phyloP scores from a whole-genome alignment of 2,888 invertebrate genomes.

The Tubulanus polymorphus region DNA sequence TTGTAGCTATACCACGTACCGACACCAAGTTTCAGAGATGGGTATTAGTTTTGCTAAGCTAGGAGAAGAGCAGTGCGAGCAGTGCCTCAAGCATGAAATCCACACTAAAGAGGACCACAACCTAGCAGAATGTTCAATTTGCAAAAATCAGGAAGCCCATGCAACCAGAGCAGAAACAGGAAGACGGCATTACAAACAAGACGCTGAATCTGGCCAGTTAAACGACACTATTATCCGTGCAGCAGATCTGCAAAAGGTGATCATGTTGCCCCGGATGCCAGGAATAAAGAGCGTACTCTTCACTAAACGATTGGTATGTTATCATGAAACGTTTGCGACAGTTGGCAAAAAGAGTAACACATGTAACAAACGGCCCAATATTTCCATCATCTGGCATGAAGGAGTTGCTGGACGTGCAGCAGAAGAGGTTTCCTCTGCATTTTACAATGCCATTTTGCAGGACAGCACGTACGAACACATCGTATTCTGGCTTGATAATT shows the following conservation, averaged over 20 bases:
- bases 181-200: background rate
- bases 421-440: conserved; percentile 15
- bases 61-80: conserved; percentile 17
- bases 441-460: conserved; percentile 4
- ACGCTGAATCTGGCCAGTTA: background rate
- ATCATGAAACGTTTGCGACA: conserved; percentile 11
- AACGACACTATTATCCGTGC: conserved; percentile 8
- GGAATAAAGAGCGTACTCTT: conserved; percentile 12
- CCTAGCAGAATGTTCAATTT: conserved; percentile 8
- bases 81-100: conserved; percentile 6
- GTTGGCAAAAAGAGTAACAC: conserved; percentile 6
- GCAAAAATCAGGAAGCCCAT: conserved; percentile 6
- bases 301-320: conserved; percentile 10
- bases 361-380: conserved; percentile 10
- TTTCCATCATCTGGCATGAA: conserved; percentile 15
- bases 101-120: background rate
- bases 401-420: conserved; percentile 11
- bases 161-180: conserved; percentile 4
- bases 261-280: conserved; percentile 15
- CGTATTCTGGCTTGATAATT: conserved; percentile 18
- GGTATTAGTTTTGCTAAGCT: conserved; percentile 19
- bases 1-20: conserved; percentile 12
- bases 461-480: conserved; percentile 10
- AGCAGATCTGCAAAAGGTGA: conserved; percentile 19
- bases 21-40: conserved; percentile 5